Evolutionary conservation across 2,113 vertebrate genomes (phyloP), one percentile per base, ranked within the genome.

Genomic region (Todiramphus saurophagus): DNA sequence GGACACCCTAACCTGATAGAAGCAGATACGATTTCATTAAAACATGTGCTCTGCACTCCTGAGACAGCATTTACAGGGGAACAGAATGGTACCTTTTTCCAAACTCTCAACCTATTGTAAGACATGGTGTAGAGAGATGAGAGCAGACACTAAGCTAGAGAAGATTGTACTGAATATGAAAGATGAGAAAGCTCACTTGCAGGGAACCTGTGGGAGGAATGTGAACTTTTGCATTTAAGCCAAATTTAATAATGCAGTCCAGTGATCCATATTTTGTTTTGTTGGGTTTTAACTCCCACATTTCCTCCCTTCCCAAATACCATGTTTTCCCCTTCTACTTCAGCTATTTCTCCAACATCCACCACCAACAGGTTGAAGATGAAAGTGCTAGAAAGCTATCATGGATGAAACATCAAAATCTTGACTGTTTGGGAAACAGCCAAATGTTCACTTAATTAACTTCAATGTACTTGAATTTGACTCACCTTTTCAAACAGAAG

Each of bases 401-500:
- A 39, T 10, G 27, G 63, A 77, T 39, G 30, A 83, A 86, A 92
- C 56, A 1, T 79, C 41, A 51, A 53, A 66, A 56, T 39, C 44
- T 51, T 27, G 30, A 69, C 68, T 35, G 17, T 63, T 11, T 90
- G 79, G 33, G 67, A 86, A 83, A 83, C 17, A 69, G 35, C 10
- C 63, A 92, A 92, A 73, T 15, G 50, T 77, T 63, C 50, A 17
- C 84, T 87, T 90, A 75, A 72, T 73, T 89, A 75, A 59, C 35
- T 90, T 14, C 0, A 83, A 46, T 30, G 51, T 16, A 60, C 13
- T 73, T 33, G 31, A 18, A 68, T 94, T 37, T 68, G 66, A 76
- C 13, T 68, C 82, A 90, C 43, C 62, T 92, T 93, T 94, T 60
- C 58, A 41, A 90, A 85, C 18, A 93, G 82, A 70, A 87, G 88